Percentiles rank a stretch among this genome's conserved stretches.
These are phyloP conservation scores for Pardosa pseudoannulata DNA, from an alignment of 2,888 invertebrate genomes.

Conservation along the genomic window DNA sequence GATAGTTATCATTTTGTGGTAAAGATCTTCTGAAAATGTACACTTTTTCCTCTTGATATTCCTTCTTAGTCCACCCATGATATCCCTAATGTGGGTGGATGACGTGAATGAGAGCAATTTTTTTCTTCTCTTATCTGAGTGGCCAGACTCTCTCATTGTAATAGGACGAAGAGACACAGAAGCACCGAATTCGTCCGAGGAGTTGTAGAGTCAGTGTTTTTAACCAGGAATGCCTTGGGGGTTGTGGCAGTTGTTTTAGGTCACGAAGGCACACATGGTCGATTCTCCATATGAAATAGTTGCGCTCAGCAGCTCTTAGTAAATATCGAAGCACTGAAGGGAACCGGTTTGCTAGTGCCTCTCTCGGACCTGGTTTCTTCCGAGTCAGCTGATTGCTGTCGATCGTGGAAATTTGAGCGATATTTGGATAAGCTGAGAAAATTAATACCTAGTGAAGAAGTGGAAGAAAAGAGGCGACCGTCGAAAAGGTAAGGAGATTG, in stretches of 20 bases:
- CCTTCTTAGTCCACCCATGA: too few species aligned
- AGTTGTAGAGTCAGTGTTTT: background rate
- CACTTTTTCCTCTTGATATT: too few species aligned
- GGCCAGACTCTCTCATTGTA: background rate
- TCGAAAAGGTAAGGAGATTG: too few species aligned
- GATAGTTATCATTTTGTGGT: too few species aligned
- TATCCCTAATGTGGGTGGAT: too few species aligned
- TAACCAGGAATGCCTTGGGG: background rate
- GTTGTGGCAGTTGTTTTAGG: slow-evolving; percentile 6
- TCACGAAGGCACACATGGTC: slow-evolving; percentile 5
- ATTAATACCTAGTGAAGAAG: background rate
- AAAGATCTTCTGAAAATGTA: too few species aligned
- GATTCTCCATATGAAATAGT: background rate
- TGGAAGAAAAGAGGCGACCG: too few species aligned
- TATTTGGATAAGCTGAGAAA: background rate
- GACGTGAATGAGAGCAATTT: background rate
- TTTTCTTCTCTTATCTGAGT: background rate
- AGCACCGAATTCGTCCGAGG: background rate
- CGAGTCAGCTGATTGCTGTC: background rate
- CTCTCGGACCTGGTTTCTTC: slow-evolving; percentile 1
- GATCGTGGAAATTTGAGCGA: background rate
- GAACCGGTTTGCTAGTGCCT: background rate
- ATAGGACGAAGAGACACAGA: background rate
- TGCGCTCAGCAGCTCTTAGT: background rate
- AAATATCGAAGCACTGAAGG: background rate